These are phyloP conservation scores for Parnassius apollo DNA, from an alignment of 2,888 invertebrate species.

Conservation along the genomic window DNA sequence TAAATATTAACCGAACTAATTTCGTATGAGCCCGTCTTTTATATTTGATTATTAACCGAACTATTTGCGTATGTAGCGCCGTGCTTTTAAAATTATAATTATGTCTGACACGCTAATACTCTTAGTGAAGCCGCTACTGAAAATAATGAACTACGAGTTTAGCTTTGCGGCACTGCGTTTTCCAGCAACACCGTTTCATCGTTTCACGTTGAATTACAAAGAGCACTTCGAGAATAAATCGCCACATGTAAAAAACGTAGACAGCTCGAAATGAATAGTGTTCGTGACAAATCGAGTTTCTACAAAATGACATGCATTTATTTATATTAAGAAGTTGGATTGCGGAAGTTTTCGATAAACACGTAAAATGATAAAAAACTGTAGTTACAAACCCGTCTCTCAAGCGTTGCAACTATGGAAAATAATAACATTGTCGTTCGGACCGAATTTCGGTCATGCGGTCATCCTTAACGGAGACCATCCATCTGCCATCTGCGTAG, in stretches of 20 bases:
- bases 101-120: background rate
- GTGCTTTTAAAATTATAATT: no score
- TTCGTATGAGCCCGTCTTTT: background rate
- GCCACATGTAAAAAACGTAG: constrained; percentile 15
- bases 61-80: background rate
- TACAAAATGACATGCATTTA: background rate
- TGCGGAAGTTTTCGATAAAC: no score
- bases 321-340: background rate
- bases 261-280: constrained; percentile 14
- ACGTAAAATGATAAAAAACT: no score
- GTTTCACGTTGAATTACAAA: background rate
- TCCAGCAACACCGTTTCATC: background rate
- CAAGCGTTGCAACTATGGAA: no score
- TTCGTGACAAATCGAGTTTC: constrained; percentile 1
- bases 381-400: no score
- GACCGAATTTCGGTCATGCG: no score
- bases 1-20: background rate
- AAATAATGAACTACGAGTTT: background rate
- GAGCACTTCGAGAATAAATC: constrained; percentile 7
- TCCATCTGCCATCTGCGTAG: no score
- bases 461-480: no score
- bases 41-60: background rate
- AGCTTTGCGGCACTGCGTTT: constrained; percentile 2
- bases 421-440: no score
- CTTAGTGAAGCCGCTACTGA: background rate